Evolutionary conservation across 2,797 vertebrate species (phyloP), one percentile per base, ranked within the genome.

Genomic region (Lepus oiostolus): DNA sequence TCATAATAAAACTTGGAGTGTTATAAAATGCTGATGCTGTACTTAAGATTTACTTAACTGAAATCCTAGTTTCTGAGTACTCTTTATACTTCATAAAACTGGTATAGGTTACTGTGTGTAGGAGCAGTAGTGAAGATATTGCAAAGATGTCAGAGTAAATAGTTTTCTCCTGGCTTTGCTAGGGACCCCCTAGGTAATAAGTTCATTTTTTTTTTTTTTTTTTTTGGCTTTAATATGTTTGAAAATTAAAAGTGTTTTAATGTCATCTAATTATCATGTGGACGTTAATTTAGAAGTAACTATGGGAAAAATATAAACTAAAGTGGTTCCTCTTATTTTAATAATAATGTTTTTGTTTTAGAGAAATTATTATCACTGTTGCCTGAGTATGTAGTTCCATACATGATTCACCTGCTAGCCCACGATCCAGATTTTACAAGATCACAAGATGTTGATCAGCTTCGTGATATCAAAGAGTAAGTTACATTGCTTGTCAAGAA

Each of bases 401-500:
- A 99, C 95, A 99, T 99, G 99, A 99, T 99, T 98, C 99, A 99
- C 96, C 98, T 99, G 97, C 98, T 99, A 98, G 99, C 99, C 47
- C 99, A 99, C 42, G 99, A 99, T 97, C 99, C 99, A 92, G 99
- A 99, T 98, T 99, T 99, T 98, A 99, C 99, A 97, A 99, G 99
- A 98, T 99, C 99, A 97, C 99, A 99, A 97, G 99, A 99, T 98
- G 98, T 99, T 89, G 99, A 99, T 97, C 99, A 99, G 96, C 99
- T 99, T 96, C 99, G 99, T 98, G 99, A 99, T 98, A 99, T 99
- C 97, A 99, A 99, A 99, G 99, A 99, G 99, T 99, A 98, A 99
- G 99, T 98, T 79, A 65, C 71, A 60, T 79, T 84, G 35, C 87
- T 83, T 93, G 91, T 90, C 26, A 88, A 54, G 35, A 96, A 81